Evolutionary conservation across 2,113 vertebrate species (phyloP).

Genomic region (Eudyptes chrysolophus): DNA sequence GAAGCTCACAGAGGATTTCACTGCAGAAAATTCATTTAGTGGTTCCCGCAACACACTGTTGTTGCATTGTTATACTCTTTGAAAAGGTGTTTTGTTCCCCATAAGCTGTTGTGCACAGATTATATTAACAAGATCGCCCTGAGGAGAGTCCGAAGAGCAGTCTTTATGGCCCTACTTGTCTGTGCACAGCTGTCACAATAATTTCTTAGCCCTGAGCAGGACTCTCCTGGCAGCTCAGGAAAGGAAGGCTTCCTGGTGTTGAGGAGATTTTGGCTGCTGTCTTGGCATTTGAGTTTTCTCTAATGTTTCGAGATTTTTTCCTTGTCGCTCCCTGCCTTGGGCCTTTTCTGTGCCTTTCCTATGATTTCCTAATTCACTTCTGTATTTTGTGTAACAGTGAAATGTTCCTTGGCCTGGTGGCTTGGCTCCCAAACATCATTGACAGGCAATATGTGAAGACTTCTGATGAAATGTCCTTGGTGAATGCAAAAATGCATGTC

Average conservation of each 20-base stretch:
- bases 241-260: background rate
- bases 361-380: background rate
- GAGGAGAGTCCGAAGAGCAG: background rate
- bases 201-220: background rate
- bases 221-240: background rate
- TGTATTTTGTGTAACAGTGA: background rate
- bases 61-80: background rate
- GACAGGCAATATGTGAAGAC: background rate
- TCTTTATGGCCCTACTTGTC: background rate
- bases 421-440: background rate
- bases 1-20: background rate
- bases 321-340: background rate
- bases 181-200: background rate
- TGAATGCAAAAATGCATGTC: background rate
- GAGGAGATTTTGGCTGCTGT: background rate
- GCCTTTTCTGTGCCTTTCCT: background rate
- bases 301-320: background rate
- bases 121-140: background rate
- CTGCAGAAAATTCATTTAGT: background rate
- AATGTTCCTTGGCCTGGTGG: background rate
- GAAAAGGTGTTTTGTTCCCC: background rate
- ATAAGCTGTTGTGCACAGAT: background rate
- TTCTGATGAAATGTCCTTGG: background rate
- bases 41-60: background rate
- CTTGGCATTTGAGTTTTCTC: background rate